Conservation (phyloP, 2,888 invertebrate genomes). For the Drosophila ezoana region DNA sequence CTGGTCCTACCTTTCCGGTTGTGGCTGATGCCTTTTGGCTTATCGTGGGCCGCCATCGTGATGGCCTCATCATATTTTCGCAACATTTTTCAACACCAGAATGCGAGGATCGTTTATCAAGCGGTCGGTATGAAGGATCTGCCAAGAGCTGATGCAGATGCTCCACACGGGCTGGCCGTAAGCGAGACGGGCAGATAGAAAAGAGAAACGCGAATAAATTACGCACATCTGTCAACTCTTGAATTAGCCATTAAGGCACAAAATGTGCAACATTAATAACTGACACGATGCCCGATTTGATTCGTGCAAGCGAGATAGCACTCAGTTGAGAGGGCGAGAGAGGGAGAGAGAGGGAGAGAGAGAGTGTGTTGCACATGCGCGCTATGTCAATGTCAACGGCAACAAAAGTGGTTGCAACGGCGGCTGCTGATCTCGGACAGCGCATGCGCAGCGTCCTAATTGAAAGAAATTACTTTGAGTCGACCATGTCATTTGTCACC, state of each 20-base stretch:
- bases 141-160: conserved; percentile 31
- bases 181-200: conserved; percentile 19
- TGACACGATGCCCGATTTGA: conserved; percentile 84
- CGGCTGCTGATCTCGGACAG: conserved; percentile 40
- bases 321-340: not conserved
- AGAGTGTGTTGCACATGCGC: conserved; percentile 62
- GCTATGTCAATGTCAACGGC: conserved; percentile 83
- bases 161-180: conserved; percentile 10
- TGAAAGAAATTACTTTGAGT: conserved; percentile 84
- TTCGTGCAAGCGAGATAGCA: conserved; percentile 66
- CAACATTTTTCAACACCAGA: conserved; percentile 78
- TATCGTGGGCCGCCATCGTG: conserved; percentile 70
- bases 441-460: conserved; percentile 81
- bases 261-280: conserved; percentile 85
- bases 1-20: not conserved
- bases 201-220: conserved; percentile 82
- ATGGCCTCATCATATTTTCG: conserved; percentile 82
- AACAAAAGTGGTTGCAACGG: conserved; percentile 75
- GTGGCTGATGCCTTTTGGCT: conserved; percentile 16
- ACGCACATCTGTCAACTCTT: conserved; percentile 85
- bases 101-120: conserved; percentile 74
- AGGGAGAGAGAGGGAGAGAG: conserved; percentile 13
- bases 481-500: conserved; percentile 80
- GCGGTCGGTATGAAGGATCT: conserved; percentile 52
- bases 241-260: conserved; percentile 85